Evolutionary conservation across 2,797 vertebrate genomes (phyloP), one percentile per base, ranked within the genome.

Genomic region (Amblyopsis hoosieri): DNA sequence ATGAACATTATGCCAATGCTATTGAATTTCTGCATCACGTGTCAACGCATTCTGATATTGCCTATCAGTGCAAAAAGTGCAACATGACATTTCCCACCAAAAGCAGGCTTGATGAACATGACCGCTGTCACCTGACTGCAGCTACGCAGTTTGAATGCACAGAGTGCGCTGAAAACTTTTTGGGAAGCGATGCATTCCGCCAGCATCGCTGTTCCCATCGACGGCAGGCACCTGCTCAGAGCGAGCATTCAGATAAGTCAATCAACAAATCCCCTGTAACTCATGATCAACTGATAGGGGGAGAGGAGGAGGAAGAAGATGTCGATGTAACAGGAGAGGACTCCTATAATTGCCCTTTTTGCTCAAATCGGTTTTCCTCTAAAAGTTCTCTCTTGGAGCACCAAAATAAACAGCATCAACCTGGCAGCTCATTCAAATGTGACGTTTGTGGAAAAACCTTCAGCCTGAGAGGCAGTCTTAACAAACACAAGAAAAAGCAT

Each of bases 321-420:
- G 69, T 93, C 1, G 91, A 93, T 59, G 91, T 93, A 19, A 92
- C 80, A 1, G 92, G 90, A 50, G 91, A 92, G 23, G 93, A 93
- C 73, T 70, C 91, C 12, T 85, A 86, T 69, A 82, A 78, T 54
- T 93, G 93, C 51, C 48, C 66, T 2, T 46, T 75, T 59, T 94
- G 91, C 69, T 69, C 82, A 62, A 86, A 80, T 80, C 83, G 76
- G 13, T 93, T 93, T 69, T 73, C 83, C 12, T 92, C 91, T 15
- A 89, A 86, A 74, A 87, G 72, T 42, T 31, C 46, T 67, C 82
- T 94, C 37, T 60, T 90, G 73, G 90, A 91, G 54, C 93, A 94
- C 81, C 91, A 91, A 74, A 93, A 87, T 52, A 77, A 74, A 64
- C 29, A 75, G 2, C 90, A 93, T 59, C 37, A 49, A 49, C 72